Base-by-base conservation (phyloP, 2,888 invertebrate species). In the Phalera bucephala region DNA sequence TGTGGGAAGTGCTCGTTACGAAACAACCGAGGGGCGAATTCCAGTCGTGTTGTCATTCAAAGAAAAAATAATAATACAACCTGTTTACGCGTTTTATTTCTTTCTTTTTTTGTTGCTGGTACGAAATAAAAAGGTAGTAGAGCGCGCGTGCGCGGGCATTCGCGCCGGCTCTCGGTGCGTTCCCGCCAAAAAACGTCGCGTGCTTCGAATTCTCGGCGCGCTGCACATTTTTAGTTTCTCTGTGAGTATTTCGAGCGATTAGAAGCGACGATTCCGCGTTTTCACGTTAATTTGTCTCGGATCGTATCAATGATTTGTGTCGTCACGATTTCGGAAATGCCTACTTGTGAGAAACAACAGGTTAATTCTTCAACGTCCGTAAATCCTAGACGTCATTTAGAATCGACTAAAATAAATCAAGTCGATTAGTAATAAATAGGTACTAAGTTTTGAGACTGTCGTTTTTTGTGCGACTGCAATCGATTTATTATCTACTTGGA, bases 171-270 rank as follows among this genome's bases (percentile, higher is more conserved):
- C 29, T 53, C 54, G 40, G 38, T 42, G 45, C 49, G 43, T 66
- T 72, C 76, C 72, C 76, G 79, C 83, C 78, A 80, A 86, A 86
- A 87, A 87, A 84, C 77, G 69, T 69, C 55, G 67, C 72, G 69
- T 64, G 70, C 59, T 69, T 53, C 40, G 60, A 72, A 84, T 86
- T 56, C 79, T 75, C 65, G 47, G 67, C 80, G 77, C 63, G 74
- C 72, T 69, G 57, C 57, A 72, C 72, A 86, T 85, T 78, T 76
- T 76, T 73, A 53, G 50, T 61, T 51, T 39, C 27, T 44, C 50
- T 61, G 61, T 58, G 40, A 52, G 52, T 55, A 52, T 68, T 68
- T 71, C 66, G 61, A 71, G 57, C 64, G 72, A 67, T 69, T 66
- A 67, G 53, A 65, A 57, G 61, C 62, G 64, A 71, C 67, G 67